Evolutionary conservation across 1,140 invertebrate species (phyloP), one percentile per base, ranked within the genome.

Genomic region (Trichogramma pretiosum): DNA sequence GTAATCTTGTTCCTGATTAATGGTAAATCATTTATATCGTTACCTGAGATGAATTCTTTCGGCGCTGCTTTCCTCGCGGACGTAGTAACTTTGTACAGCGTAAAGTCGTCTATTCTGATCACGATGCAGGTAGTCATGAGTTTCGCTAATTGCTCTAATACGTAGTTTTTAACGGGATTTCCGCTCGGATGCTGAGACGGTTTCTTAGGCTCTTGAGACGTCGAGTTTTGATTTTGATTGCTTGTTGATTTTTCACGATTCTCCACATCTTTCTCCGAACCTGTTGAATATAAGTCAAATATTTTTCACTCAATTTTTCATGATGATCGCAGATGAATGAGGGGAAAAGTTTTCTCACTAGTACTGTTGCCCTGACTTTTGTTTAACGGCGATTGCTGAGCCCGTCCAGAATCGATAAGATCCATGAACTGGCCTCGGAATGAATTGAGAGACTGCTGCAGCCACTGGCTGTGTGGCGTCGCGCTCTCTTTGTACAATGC

Each of bases 41-140:
- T 79, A 81, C 89, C 87, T 66, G 82, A 77, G 46, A 93, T 73
- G 62, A 92, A 89, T 68, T 89, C 87, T 59, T 86, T 83, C 3
- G 82, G 77, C 35, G 77, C 67, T 34, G 78, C 74, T 57, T 83
- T 85, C 55, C 78, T 77, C 22, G 79, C 79, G 2, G 84, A 77
- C 3, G 85, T 87, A 0, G 85, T 83, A 42, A 93, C 89, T 72
- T 85, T 83, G 61, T 84, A 89, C 13, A 93, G 73, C 1, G 81
- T 84, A 55, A 93, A 89, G 63, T 98, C 90, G 56, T 90, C 85
- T 53, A 97, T 81, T 58, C 91, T 78, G 19, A 98, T 72, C 19
- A 97, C 80, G 14, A 92, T 79, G 70, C 91, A 95, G 10, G 89
- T 86, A 5, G 90, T 93, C 84, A 95, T 91, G 26, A 98, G 65